Percentiles rank a stretch among this genome's conserved stretches.
These are phyloP conservation scores for Oenanthe melanoleuca DNA, from an alignment of 2,113 vertebrate genomes.

Conservation along the genomic window DNA sequence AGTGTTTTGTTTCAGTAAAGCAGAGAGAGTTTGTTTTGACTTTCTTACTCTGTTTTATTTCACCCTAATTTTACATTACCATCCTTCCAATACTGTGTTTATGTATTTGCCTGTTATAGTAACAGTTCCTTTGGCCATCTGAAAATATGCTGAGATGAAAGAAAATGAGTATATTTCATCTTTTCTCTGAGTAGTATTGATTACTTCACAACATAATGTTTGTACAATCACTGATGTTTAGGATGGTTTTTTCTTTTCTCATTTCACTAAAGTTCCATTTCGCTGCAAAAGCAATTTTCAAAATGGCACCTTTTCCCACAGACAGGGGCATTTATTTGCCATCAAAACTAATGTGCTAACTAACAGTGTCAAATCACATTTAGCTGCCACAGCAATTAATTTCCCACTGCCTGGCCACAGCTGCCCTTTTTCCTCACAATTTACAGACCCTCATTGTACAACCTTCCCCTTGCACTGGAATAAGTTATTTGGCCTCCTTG, in stretches of 20 bases:
- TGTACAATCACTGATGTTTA: neutral
- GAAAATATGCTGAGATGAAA: constrained; percentile 38
- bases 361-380: neutral
- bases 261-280: neutral
- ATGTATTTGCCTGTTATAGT: neutral
- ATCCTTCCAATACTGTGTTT: neutral
- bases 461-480: neutral
- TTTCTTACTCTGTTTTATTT: constrained; percentile 27
- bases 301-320: constrained; percentile 24
- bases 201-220: constrained; percentile 24
- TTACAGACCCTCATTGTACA: neutral
- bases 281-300: neutral
- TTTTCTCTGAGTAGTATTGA: constrained; percentile 34
- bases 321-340: neutral
- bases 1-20: neutral
- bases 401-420: neutral
- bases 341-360: neutral
- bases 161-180: constrained; percentile 27
- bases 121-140: neutral
- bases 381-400: neutral
- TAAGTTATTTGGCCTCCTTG: neutral
- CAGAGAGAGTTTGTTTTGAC: neutral
- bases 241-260: neutral
- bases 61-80: neutral
- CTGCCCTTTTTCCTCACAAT: neutral